Evolutionary conservation across 2,797 vertebrate genomes (phyloP), one percentile per base, ranked within the genome.

Genomic region (Semaprochilodus insignis): DNA sequence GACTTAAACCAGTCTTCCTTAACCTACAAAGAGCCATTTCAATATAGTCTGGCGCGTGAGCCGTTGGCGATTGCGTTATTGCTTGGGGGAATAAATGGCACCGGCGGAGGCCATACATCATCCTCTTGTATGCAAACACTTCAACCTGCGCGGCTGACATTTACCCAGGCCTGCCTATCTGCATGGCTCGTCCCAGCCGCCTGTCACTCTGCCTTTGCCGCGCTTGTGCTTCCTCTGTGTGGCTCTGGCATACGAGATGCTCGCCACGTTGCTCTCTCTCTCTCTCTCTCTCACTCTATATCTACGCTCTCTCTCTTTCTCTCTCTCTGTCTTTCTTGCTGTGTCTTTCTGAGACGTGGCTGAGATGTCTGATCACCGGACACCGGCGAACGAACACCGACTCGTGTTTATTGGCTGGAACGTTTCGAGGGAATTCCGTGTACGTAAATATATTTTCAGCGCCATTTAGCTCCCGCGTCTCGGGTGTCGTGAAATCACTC

Each of bases 11-110:
- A 23, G 5, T 44, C 8, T 44, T 44, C 40, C 40, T 44, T 6
- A 44, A 21, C 92, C 93, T 92, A 91, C 91, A 92, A 93, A 91
- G 94, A 94, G 94, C 91, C 91, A 83, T 95, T 95, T 95, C 94
- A 93, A 94, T 96, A 94, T 95, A 95, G 93, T 95, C 95, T 65
- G 95, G 93, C 93, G 90, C 93, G 93, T 93, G 93, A 91, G 88
- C 81, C 91, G 90, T 90, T 91, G 90, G 92, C 90, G 83, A 92
- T 90, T 90, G 89, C 83, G 90, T 92, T 91, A 93, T 93, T 93
- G 90, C 93, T 92, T 93, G 90, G 92, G 94, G 93, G 93, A 93
- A 93, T 96, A 91, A 88, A 91, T 85, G 91, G 88, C 93, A 82
- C 84, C 92, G 91, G 93, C 91, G 80, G 83, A 93, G 92, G 91